Percentiles rank a stretch among this genome's conserved stretches.
Evolutionary conservation across 2,113 vertebrate genomes (phyloP).

Genomic region (Urocitellus parryii): DNA sequence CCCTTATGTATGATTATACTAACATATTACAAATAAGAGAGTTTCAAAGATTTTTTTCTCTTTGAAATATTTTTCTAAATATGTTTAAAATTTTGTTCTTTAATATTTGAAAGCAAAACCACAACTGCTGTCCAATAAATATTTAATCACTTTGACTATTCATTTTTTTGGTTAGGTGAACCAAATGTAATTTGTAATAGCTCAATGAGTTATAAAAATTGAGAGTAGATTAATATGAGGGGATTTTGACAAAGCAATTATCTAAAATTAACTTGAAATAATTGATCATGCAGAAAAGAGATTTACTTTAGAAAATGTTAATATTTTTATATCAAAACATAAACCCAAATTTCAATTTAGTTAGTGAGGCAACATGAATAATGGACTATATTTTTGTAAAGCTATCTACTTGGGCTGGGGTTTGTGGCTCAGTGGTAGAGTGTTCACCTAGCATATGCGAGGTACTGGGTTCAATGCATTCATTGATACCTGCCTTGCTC

Average conservation of each 20-base stretch:
- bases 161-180: constrained; percentile 76
- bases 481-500: not conserved
- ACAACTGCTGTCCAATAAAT: not conserved
- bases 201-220: constrained; percentile 81
- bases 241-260: constrained; percentile 81
- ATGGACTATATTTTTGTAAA: not conserved
- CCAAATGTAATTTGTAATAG: constrained; percentile 80
- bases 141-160: constrained; percentile 53
- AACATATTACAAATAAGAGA: not conserved
- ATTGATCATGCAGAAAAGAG: constrained; percentile 83
- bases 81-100: not conserved
- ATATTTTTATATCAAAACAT: constrained; percentile 69
- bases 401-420: not conserved
- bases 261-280: constrained; percentile 82
- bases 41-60: not conserved
- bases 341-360: not conserved
- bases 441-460: too few relatives aligned
- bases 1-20: not conserved
- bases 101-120: not conserved
- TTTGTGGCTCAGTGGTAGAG: too few relatives aligned
- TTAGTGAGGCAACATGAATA: not conserved
- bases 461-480: not conserved
- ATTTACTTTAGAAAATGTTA: constrained; percentile 67
- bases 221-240: constrained; percentile 78
- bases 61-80: not conserved